Percentiles rank a stretch among this genome's conserved stretches.
Conservation (phyloP, 2,797 vertebrate species). For the Oreonectes daqikongensis region DNA sequence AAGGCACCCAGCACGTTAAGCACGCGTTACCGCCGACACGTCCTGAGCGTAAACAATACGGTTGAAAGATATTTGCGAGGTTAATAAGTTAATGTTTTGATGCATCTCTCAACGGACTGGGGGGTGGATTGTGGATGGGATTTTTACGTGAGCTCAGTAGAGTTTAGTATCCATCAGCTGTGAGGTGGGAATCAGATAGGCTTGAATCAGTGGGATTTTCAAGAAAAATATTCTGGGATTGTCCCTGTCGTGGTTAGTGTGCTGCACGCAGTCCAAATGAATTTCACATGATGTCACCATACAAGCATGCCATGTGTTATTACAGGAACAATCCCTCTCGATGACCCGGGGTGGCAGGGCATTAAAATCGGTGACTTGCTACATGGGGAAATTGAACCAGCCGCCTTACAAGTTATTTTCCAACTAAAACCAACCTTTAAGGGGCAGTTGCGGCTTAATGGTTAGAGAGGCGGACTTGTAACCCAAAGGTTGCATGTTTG, state of each 20-base stretch:
- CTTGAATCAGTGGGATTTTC: conserved; percentile 42
- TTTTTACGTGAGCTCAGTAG: conserved; percentile 52
- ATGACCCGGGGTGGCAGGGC: neutral
- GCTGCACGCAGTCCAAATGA: neutral
- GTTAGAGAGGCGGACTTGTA: no score
- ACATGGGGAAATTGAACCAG: neutral
- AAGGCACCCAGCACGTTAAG: conserved; percentile 33
- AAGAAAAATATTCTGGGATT: conserved; percentile 35
- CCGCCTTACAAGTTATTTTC: neutral
- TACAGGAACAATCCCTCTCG: neutral
- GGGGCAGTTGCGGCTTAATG: no score
- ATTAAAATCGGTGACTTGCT: neutral
- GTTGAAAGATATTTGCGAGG: conserved; percentile 40
- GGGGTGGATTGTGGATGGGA: conserved; percentile 38
- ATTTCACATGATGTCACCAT: conserved; percentile 1
- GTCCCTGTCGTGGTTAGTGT: conserved; percentile 29
- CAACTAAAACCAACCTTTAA: neutral
- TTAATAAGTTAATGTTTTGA: conserved; percentile 59
- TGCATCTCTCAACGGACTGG: conserved; percentile 39
- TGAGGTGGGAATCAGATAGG: conserved; percentile 26
- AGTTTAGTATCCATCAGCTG: conserved; percentile 44
- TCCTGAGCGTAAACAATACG: conserved; percentile 52
- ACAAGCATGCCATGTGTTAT: neutral
- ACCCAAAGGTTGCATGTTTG: no score
- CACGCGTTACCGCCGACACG: conserved; percentile 20